A percentile compares a stretch with the other conserved stretches of the same genome.
Conservation (phyloP, 1,140 invertebrate species). For the Diuraphis noxia region DNA sequence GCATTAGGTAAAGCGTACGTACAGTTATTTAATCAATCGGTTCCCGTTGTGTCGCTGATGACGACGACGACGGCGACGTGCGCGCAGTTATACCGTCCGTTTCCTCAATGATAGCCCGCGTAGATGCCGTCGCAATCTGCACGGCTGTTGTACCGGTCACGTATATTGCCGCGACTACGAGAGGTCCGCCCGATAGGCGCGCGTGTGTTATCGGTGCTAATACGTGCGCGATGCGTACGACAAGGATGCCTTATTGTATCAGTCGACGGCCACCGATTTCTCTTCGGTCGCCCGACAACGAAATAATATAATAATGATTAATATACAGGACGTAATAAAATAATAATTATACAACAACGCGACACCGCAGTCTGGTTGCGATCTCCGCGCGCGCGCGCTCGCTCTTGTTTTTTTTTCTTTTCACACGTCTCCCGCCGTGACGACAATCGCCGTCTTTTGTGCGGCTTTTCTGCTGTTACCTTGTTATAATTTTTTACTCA, state of each 20-base stretch:
- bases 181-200: constrained; percentile 18
- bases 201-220: constrained; percentile 22
- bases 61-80: not conserved
- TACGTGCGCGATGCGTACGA: constrained; percentile 48
- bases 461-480: not conserved
- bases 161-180: not conserved
- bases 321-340: not conserved
- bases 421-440: not conserved
- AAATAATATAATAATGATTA: constrained; percentile 27
- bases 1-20: not conserved
- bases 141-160: constrained; percentile 35
- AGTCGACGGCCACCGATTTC: constrained; percentile 17
- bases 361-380: constrained; percentile 2
- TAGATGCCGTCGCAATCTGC: constrained; percentile 13
- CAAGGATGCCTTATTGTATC: constrained; percentile 49
- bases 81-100: not conserved
- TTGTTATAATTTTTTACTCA: too few species aligned
- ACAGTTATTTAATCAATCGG: constrained; percentile 36
- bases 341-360: not conserved
- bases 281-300: not conserved
- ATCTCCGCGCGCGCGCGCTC: not conserved
- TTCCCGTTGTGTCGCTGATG: constrained; percentile 11
- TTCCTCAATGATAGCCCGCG: constrained; percentile 16
- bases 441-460: constrained; percentile 28
- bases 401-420: not conserved